Percentiles rank a stretch among this genome's conserved stretches.
Evolutionary conservation across 2,113 vertebrate genomes (phyloP).

Genomic region (Bubalus kerabau): DNA sequence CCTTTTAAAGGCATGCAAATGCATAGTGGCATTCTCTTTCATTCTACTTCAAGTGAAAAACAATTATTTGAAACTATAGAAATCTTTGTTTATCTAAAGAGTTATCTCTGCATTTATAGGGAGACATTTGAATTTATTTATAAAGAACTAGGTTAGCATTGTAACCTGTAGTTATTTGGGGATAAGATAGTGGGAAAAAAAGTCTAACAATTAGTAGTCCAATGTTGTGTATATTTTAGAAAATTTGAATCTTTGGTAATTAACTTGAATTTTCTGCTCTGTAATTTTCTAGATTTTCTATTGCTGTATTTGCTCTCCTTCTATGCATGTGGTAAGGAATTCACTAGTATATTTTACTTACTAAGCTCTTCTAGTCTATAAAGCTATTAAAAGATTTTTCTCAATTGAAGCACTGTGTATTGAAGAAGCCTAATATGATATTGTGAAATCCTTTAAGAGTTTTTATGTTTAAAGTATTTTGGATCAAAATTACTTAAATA

Average conservation of each 20-base stretch:
- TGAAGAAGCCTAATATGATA: slow-evolving; percentile 29
- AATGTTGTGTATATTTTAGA: slow-evolving; percentile 34
- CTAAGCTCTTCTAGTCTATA: slow-evolving; percentile 2
- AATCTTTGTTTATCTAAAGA: slow-evolving; percentile 32
- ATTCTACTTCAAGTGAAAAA: slow-evolving; percentile 29
- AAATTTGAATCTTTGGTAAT: slow-evolving; percentile 33
- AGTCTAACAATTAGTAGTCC: slow-evolving; percentile 45
- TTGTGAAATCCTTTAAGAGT: slow-evolving; percentile 44
- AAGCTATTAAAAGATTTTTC: slow-evolving; percentile 46
- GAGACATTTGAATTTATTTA: slow-evolving; percentile 40
- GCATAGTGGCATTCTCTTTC: slow-evolving; percentile 14
- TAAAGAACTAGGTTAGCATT: slow-evolving; percentile 25
- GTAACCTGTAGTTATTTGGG: slow-evolving; percentile 44
- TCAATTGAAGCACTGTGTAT: not conserved
- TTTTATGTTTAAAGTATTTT: slow-evolving; percentile 43
- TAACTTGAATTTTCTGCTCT: slow-evolving; percentile 37
- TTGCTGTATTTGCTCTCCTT: slow-evolving; percentile 42
- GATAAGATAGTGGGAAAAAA: slow-evolving; percentile 19
- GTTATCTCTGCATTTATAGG: slow-evolving; percentile 32
- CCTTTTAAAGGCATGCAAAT: slow-evolving; percentile 31
- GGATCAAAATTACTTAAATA: slow-evolving; percentile 26
- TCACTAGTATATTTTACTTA: slow-evolving; percentile 49
- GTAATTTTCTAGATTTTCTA: slow-evolving; percentile 54
- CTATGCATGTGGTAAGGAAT: slow-evolving; percentile 4
- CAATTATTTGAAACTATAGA: slow-evolving; percentile 53